Percentiles rank a stretch among this genome's conserved stretches.
phyloP scores from a whole-genome alignment of 2,113 vertebrate genomes.

The Sula dactylatra region DNA sequence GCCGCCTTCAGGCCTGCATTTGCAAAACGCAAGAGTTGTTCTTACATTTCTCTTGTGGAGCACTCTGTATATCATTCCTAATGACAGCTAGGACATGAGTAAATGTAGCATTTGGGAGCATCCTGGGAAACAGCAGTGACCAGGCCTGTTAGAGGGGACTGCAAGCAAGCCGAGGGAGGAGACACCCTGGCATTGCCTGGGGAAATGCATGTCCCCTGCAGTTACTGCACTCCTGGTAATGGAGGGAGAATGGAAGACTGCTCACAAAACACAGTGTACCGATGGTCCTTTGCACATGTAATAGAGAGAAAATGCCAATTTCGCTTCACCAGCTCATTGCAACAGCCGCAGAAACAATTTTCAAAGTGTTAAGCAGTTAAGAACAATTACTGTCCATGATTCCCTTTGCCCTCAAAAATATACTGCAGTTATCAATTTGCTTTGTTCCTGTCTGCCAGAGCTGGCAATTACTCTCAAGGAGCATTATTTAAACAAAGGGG shows the following conservation, averaged over 20 bases:
- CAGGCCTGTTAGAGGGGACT: neutral
- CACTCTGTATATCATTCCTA: neutral
- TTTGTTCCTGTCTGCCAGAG: neutral
- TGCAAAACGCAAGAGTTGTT: neutral
- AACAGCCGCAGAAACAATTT: neutral
- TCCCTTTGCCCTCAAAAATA: neutral
- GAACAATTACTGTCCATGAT: neutral
- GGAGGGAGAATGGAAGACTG: neutral
- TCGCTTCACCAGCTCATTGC: neutral
- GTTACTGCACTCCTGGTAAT: neutral
- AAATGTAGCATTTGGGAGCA: fast-evolving
- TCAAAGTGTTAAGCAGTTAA: neutral
- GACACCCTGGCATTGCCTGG: neutral
- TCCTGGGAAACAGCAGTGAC: neutral
- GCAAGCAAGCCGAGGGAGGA: neutral
- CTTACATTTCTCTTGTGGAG: neutral
- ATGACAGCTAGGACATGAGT: neutral
- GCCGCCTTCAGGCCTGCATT: neutral
- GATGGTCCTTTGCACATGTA: neutral
- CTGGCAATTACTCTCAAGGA: neutral
- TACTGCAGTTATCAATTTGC: neutral
- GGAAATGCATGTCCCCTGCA: neutral
- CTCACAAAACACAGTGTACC: neutral
- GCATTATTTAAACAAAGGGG: neutral
- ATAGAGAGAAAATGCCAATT: neutral